Base-by-base conservation (phyloP, 2,888 invertebrate species). In the Thera britannica region DNA sequence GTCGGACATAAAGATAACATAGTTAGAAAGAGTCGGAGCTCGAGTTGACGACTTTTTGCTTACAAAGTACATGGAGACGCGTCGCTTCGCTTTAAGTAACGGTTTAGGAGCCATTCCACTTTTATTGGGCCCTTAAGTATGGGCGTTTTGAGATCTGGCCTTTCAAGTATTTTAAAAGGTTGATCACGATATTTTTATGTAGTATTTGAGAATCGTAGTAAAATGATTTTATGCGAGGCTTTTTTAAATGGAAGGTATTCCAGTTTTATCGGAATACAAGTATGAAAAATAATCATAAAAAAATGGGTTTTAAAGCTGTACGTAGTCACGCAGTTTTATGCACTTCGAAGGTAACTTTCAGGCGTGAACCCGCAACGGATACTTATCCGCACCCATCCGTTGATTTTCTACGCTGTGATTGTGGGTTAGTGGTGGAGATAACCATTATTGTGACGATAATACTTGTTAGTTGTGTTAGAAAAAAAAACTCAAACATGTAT, bases 31-130 rank as follows among this genome's bases (percentile, higher is more conserved):
- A 44, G 58, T 58, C 44, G 8, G n/a, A 46, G 44, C 54, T 49
- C 58, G 41, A 62, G 34, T 62, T 58, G 62, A 65, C 65, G 68
- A 62, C 67, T 67, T 71, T 72, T 68, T 73, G 75, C 73, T 73
- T 72, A 73, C 75, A 73, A 67, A 68, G 71, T 73, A 71, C 73
- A 70, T 75, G 59, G 58, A 69, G 72, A 67, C 67, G 75, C 71
- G 73, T 70, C 73, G 71, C 64, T 23, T 23, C 52, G 34, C 52
- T 52, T 70, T 65, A 70, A 67, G 71, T 62, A 65, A 38, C 63
- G 58, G 62, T 73, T 75, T 75, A 75, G 65, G 71, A 57, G 52
- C 69, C 71, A 70, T 75, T 73, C 63, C 57, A 61, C 58, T 70
- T 72, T 72, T 71, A 73, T 65, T 73, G 71, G 46, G 3, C 38